Percentiles rank a stretch among this genome's conserved stretches.
Evolutionary conservation across 2,797 vertebrate species (phyloP).

Genomic region (Tympanoctomys barrerae): DNA sequence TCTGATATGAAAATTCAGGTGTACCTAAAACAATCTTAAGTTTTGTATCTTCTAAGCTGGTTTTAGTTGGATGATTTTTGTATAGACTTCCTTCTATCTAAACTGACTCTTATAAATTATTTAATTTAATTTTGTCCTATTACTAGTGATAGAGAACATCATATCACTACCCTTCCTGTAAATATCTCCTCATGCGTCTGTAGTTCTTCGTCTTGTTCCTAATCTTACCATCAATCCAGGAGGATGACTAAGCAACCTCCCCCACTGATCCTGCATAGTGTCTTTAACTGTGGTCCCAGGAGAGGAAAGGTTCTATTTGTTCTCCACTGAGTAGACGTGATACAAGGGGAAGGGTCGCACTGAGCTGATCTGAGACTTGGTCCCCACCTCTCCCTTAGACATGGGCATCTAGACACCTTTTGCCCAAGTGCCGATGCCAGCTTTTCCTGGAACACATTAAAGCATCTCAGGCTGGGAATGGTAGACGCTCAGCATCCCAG

Average conservation of each 20-base stretch:
- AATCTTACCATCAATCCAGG: background rate
- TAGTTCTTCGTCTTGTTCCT: background rate
- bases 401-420: background rate
- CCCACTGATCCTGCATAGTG: background rate
- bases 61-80: background rate
- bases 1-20: background rate
- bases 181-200: background rate
- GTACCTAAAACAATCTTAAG: background rate
- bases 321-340: background rate
- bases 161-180: constrained; percentile 16
- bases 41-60: constrained; percentile 7
- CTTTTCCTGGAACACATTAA: background rate
- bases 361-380: background rate
- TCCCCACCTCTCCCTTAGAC: background rate
- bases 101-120: constrained; percentile 13
- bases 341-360: background rate
- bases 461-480: background rate
- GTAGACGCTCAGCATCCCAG: background rate
- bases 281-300: background rate
- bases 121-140: constrained; percentile 34
- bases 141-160: background rate
- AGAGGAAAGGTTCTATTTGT: background rate
- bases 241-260: background rate
- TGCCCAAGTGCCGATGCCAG: background rate
- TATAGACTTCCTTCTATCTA: background rate